Conservation (phyloP, 2,797 vertebrate species). For the Pyrrhura leucotis region DNA sequence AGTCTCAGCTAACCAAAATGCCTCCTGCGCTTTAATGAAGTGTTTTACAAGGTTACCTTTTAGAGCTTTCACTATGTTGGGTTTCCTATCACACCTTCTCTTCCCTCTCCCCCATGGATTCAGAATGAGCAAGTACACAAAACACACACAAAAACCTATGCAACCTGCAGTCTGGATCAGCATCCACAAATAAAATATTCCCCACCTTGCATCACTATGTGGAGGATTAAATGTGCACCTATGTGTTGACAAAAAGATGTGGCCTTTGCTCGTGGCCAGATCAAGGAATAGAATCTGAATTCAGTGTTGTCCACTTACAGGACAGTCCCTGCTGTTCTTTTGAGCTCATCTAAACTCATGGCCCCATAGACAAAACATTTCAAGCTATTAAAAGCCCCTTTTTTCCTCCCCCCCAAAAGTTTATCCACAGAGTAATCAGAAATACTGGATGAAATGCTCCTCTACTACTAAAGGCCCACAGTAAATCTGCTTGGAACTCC, state of each 20-base stretch:
- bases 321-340: background rate
- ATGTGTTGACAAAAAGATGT: background rate
- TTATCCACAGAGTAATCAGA: background rate
- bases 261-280: background rate
- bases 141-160: background rate
- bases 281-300: background rate
- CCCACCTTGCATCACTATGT: background rate
- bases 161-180: background rate
- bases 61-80: background rate
- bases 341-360: background rate
- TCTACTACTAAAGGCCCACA: background rate
- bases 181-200: background rate
- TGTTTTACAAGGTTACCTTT: background rate
- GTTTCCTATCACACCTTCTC: background rate
- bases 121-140: background rate
- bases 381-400: background rate
- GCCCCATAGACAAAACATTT: background rate
- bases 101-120: background rate
- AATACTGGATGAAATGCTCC: background rate
- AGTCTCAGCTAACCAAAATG: background rate
- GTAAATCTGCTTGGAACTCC: background rate
- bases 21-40: background rate
- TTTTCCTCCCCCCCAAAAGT: background rate
- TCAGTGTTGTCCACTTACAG: background rate
- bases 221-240: background rate